Evolutionary conservation across 2,888 invertebrate genomes (phyloP).

Genomic region (Synanthedon andrenaeformis): DNA sequence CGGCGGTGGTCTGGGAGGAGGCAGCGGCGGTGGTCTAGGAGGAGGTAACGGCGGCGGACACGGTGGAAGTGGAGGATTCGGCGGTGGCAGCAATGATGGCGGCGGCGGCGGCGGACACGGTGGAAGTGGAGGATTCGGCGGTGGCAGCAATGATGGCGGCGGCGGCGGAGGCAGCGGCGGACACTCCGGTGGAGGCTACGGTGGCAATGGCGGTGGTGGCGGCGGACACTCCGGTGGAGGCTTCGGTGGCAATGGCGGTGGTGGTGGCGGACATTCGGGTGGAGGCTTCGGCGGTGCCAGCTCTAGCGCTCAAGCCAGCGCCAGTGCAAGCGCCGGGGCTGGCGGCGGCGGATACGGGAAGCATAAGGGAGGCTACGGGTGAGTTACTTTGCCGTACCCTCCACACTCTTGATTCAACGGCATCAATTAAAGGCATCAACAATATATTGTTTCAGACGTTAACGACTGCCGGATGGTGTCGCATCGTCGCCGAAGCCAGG

Average conservation of each 20-base stretch:
- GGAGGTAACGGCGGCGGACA: constrained; percentile 14
- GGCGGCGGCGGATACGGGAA: constrained; percentile 19
- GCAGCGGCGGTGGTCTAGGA: constrained; percentile 2
- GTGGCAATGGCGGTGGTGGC: constrained; percentile 14
- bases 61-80: constrained; percentile 13
- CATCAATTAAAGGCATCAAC: no score
- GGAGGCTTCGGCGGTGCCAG: constrained; percentile 9
- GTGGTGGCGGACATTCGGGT: constrained; percentile 11
- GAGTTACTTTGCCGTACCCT: constrained; percentile 4
- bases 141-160: constrained; percentile 5
- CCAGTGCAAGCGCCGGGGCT: constrained; percentile 13
- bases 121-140: constrained; percentile 12
- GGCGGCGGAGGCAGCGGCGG: constrained; percentile 9
- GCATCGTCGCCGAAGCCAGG: no score
- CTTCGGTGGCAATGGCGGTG: constrained; percentile 11
- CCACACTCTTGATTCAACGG: no score
- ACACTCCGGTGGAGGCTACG: constrained; percentile 9
- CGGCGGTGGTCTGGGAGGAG: constrained; percentile 3
- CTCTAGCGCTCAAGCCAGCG: constrained; percentile 8
- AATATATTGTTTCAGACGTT: no score
- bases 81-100: constrained; percentile 4
- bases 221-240: constrained; percentile 8
- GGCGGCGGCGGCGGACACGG: constrained; percentile 13
- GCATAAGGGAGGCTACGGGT: constrained; percentile 30
- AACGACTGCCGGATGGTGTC: no score